Base-by-base conservation (phyloP, 2,113 vertebrate species). In the Eupsittula cactorum region DNA sequence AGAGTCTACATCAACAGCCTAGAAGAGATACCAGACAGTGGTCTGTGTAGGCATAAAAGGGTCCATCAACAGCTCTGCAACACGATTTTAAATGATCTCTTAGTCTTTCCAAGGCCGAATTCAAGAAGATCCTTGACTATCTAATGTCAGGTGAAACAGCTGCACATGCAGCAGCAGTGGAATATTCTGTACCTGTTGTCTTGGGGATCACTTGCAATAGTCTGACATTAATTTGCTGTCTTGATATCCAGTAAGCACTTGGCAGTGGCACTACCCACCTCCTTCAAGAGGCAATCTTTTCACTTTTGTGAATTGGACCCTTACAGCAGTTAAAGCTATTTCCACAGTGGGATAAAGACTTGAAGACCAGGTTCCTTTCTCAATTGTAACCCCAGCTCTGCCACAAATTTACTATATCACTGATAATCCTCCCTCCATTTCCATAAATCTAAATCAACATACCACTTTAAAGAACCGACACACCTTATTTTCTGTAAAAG, bases 91-190 rank as follows among this genome's bases (percentile, higher is more conserved):
- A 64, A 53, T 13, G 9, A 69, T 21, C 35, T n/a, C 0, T 0
- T 6, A 7, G 15, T 24, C 57, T 18, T 47, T 52, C 35, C 41
- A 70, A 39, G 15, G 35, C 37, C 81, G 31, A 70, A 67, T 13
- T 20, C 10, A 16, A 52, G 44, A 37, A 50, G 39, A 31, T 29
- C 24, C 31, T 17, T 17, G 23, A 24, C 20, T 17, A 13, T 16
- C 33, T 17, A 9, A 24, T 3, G 28, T 11, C 33, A 10, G 41
- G 33, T 23, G 44, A 31, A 33, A 33, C 1, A 63, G 55, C 19
- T 33, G 28, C 55, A 13, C 3, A 3, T 1, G 18, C 3, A 4
- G 37, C 49, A 55, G 10, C 33, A 59, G 23, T 1, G 17, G 42
- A 20, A 62, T 6, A 33, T 0, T 8, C 46, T 18, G n/a, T 33